A percentile compares a stretch with the other conserved stretches of the same genome.
phyloP scores from a whole-genome alignment of 2,113 vertebrate genomes.

The Procavia capensis region DNA sequence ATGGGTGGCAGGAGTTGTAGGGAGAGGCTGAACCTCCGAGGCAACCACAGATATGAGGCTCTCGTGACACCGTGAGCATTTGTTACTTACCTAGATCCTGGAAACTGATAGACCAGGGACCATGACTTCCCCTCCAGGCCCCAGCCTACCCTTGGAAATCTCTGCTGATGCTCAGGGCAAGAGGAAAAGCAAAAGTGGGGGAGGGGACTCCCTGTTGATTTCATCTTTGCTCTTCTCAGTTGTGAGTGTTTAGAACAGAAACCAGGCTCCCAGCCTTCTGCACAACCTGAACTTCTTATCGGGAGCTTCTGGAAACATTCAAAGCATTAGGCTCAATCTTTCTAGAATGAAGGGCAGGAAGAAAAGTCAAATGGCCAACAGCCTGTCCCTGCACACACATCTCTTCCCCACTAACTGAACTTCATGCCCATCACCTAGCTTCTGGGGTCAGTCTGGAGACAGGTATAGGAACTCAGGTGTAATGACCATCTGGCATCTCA shows the following conservation, averaged over 20 bases:
- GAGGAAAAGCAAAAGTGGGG: background rate
- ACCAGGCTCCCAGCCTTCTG: background rate
- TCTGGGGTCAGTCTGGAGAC: background rate
- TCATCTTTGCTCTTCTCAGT: background rate
- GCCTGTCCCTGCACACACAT: background rate
- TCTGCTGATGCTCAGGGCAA: background rate
- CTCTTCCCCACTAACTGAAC: fast-evolving
- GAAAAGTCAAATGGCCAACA: background rate
- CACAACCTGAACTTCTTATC: background rate
- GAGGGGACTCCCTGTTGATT: no score
- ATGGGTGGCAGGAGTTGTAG: background rate
- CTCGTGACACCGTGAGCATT: background rate
- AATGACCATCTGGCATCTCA: background rate
- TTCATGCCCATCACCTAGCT: background rate
- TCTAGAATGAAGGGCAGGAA: background rate
- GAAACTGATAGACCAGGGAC: background rate
- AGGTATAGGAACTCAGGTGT: background rate
- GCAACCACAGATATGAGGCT: background rate
- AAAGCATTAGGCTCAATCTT: background rate
- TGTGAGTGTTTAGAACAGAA: background rate
- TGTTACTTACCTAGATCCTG: background rate
- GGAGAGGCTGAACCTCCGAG: background rate
- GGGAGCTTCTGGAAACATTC: background rate
- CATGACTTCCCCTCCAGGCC: no score
- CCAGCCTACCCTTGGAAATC: fast-evolving